These are phyloP conservation scores for Ruditapes philippinarum DNA, from an alignment of 1,140 invertebrate species.

Conservation along the genomic window DNA sequence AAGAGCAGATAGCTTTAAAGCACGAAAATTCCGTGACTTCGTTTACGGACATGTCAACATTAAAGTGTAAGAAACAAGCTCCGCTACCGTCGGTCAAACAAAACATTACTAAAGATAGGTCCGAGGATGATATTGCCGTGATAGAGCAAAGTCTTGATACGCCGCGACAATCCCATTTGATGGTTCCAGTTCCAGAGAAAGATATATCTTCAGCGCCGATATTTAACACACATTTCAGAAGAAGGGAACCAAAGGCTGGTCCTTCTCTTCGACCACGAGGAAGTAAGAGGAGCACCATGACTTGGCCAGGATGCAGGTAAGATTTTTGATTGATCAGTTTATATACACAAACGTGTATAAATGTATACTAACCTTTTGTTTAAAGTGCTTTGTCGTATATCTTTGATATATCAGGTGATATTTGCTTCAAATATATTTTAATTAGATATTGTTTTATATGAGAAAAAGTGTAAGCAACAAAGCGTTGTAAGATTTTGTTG, in stretches of 20 bases:
- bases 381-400: no score
- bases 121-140: slow-evolving; percentile 8
- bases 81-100: neutral
- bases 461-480: no score
- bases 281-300: slow-evolving; percentile 46
- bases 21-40: neutral
- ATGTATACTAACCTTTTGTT: no score
- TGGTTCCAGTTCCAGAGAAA: slow-evolving; percentile 10
- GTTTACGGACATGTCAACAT: slow-evolving; percentile 30
- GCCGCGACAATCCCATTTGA: neutral
- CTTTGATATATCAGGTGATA: no score
- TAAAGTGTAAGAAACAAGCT: slow-evolving; percentile 22
- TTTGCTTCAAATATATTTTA: no score
- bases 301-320: slow-evolving; percentile 56
- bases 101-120: neutral
- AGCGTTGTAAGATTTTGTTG: no score
- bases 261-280: slow-evolving; percentile 22
- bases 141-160: neutral
- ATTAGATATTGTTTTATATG: no score
- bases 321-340: no score
- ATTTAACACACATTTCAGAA: neutral
- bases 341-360: no score
- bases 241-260: slow-evolving; percentile 14
- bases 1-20: neutral
- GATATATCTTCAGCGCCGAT: neutral